Percentiles rank a stretch among this genome's conserved stretches.
Conservation (phyloP, 2,113 vertebrate species). For the Urocynchramus pylzowi region DNA sequence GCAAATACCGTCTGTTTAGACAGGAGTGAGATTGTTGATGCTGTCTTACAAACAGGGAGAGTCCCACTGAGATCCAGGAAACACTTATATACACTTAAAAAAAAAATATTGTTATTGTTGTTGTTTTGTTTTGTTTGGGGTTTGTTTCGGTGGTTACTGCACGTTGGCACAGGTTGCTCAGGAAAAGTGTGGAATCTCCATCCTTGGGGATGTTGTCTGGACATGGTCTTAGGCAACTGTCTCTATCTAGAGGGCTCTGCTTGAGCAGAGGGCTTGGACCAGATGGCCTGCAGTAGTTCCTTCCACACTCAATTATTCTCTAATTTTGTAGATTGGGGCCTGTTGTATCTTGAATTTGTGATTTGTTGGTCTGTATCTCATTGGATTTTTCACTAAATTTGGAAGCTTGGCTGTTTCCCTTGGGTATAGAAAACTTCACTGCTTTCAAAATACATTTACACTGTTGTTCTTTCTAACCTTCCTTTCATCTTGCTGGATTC, state of each 20-base stretch:
- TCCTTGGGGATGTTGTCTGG: neutral
- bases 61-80: neutral
- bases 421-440: neutral
- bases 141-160: neutral
- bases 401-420: neutral
- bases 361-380: neutral
- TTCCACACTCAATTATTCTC: neutral
- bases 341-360: neutral
- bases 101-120: neutral
- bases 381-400: neutral
- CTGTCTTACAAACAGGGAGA: neutral
- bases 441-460: neutral
- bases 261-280: neutral
- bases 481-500: neutral
- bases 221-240: accelerated
- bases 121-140: neutral
- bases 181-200: neutral
- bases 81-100: neutral
- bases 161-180: neutral
- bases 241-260: neutral
- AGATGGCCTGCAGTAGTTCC: neutral
- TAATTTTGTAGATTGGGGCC: neutral
- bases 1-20: neutral
- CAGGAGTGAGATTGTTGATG: accelerated
- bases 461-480: neutral